These are phyloP conservation scores for Phodopus roborovskii DNA, from an alignment of 2,113 vertebrate species.

Conservation along the genomic window DNA sequence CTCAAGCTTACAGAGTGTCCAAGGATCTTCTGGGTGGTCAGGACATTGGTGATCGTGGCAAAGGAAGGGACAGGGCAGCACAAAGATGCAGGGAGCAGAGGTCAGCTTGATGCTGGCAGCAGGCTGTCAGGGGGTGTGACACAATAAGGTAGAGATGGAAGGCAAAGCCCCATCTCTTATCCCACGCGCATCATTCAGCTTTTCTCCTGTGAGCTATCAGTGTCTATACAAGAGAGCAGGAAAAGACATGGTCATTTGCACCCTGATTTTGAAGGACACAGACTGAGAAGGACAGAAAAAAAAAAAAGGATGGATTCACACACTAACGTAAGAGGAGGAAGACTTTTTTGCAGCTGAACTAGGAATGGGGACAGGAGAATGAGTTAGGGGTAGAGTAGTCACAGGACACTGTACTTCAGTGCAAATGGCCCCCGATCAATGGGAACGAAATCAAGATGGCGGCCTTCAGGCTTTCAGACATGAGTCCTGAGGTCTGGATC, in stretches of 20 bases:
- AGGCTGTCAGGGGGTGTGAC: neutral
- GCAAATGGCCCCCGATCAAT: neutral
- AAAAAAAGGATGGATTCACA: neutral
- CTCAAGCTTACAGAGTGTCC: neutral
- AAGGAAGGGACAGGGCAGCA: neutral
- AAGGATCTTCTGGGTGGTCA: too few relatives aligned
- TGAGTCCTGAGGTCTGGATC: neutral
- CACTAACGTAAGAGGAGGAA: neutral
- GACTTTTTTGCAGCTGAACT: neutral
- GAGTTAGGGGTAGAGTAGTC: neutral
- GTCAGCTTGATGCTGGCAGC: rapidly evolving
- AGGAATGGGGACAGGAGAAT: neutral
- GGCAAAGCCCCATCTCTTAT: neutral
- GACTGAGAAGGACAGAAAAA: neutral
- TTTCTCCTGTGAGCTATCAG: neutral
- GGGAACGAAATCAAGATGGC: neutral
- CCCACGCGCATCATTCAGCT: neutral
- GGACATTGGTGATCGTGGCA: neutral
- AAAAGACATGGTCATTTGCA: neutral
- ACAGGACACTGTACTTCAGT: neutral
- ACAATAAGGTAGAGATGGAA: neutral
- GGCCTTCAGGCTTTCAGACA: neutral
- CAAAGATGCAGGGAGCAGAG: too few relatives aligned
- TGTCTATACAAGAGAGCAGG: too few relatives aligned
- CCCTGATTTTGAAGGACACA: neutral